Evolutionary conservation across 1,140 invertebrate genomes (phyloP).

Genomic region (Cherax quadricarinatus): DNA sequence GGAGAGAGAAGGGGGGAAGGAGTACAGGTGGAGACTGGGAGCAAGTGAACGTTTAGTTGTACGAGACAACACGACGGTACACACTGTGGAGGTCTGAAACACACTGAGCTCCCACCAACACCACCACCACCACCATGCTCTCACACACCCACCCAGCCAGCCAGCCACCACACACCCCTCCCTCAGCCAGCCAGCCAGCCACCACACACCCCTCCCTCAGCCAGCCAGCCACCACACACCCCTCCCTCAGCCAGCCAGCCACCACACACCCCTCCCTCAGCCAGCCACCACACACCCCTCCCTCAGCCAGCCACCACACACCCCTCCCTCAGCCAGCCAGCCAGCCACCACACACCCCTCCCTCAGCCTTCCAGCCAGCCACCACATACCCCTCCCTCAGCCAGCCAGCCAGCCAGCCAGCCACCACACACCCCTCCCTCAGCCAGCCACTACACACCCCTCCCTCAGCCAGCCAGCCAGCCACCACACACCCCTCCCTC

Average conservation of each 20-base stretch:
- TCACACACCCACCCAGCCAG: neutral
- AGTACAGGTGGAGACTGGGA: neutral
- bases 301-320: neutral
- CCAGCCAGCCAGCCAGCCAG: too few species aligned
- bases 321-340: neutral
- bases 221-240: neutral
- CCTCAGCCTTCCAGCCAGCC: too few species aligned
- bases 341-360: too few species aligned
- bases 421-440: too few species aligned
- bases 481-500: too few species aligned
- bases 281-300: too few species aligned
- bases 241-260: neutral
- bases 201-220: too few species aligned
- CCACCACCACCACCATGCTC: neutral
- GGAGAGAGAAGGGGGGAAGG: neutral
- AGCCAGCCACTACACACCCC: neutral
- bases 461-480: neutral
- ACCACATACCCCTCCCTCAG: too few species aligned
- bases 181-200: neutral
- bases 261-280: too few species aligned
- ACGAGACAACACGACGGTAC: neutral
- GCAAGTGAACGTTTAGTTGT: too few species aligned
- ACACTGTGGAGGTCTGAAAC: neutral
- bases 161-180: too few species aligned
- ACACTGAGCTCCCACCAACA: neutral